Percentiles rank a stretch among this genome's conserved stretches.
phyloP scores from a whole-genome alignment of 2,113 vertebrate genomes.

The Corythaeola cristata region DNA sequence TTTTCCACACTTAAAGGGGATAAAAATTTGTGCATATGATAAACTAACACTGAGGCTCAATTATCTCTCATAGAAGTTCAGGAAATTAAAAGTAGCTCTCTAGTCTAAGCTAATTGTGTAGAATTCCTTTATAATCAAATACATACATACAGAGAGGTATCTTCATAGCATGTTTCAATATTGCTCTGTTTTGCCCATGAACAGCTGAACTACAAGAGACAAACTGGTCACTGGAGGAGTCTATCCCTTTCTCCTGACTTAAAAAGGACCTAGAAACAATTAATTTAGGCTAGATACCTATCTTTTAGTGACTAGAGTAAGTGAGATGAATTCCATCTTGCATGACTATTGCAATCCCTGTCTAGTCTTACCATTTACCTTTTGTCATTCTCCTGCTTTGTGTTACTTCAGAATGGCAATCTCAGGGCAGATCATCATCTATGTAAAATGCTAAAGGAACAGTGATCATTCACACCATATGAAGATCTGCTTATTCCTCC shows the following conservation, averaged over 20 bases:
- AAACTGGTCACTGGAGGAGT: not conserved
- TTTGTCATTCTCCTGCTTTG: not conserved
- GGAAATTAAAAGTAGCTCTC: slow-evolving; percentile 35
- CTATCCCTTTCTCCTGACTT: not conserved
- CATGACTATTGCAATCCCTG: not conserved
- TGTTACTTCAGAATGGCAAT: not conserved
- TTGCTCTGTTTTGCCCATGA: not conserved
- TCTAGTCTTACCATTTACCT: not conserved
- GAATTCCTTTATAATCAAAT: slow-evolving; percentile 19
- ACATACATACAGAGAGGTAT: not conserved
- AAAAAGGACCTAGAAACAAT: not conserved
- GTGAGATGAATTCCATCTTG: not conserved
- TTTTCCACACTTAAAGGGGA: not conserved
- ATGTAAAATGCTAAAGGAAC: not conserved
- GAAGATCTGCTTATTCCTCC: not conserved
- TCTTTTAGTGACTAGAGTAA: not conserved
- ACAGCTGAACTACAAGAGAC: not conserved
- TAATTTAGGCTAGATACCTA: not conserved
- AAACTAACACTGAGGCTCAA: not conserved
- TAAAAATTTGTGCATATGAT: not conserved
- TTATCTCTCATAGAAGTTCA: not conserved
- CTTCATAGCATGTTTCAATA: not conserved
- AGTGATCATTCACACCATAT: not conserved
- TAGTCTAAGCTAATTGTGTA: not conserved
- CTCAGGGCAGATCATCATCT: not conserved